Percentiles rank a stretch among this genome's conserved stretches.
Evolutionary conservation across 2,888 invertebrate species (phyloP).

Genomic region (Heliconius ethilla): DNA sequence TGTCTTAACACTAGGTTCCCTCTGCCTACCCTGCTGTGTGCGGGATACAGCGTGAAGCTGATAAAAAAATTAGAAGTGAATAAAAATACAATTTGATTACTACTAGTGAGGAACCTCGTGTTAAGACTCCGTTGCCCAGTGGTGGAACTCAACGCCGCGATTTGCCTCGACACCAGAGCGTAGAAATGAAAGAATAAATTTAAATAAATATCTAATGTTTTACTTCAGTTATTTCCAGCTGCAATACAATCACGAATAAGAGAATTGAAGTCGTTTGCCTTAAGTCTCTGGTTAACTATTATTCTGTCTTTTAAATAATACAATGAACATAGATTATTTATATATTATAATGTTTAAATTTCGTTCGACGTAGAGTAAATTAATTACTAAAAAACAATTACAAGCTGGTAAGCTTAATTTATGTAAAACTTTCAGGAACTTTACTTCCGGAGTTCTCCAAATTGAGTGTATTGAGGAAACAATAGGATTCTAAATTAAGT

Average conservation of each 20-base stretch:
- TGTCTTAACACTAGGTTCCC: too few species aligned
- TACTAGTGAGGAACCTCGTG: not conserved
- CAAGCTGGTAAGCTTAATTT: not conserved
- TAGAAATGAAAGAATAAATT: too few species aligned
- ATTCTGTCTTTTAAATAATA: not conserved
- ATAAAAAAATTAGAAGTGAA: not conserved
- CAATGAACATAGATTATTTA: not conserved
- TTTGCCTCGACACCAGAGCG: too few species aligned
- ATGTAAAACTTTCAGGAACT: not conserved
- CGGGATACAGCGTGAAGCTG: too few species aligned
- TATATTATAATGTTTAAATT: not conserved
- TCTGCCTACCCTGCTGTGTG: too few species aligned
- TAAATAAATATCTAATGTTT: not conserved
- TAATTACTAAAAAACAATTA: not conserved
- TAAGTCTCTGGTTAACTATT: not conserved
- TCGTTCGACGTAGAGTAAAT: not conserved
- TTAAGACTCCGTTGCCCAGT: too few species aligned
- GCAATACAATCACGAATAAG: not conserved
- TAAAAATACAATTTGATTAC: not conserved
- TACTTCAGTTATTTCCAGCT: not conserved
- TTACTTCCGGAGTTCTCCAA: conserved; percentile 2
- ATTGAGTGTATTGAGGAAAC: conserved; percentile 14
- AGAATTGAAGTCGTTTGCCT: not conserved
- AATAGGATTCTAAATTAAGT: conserved; percentile 20
- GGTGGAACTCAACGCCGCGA: too few species aligned